Conservation (phyloP, 1,140 invertebrate species). For the Rhyzopertha dominica region DNA sequence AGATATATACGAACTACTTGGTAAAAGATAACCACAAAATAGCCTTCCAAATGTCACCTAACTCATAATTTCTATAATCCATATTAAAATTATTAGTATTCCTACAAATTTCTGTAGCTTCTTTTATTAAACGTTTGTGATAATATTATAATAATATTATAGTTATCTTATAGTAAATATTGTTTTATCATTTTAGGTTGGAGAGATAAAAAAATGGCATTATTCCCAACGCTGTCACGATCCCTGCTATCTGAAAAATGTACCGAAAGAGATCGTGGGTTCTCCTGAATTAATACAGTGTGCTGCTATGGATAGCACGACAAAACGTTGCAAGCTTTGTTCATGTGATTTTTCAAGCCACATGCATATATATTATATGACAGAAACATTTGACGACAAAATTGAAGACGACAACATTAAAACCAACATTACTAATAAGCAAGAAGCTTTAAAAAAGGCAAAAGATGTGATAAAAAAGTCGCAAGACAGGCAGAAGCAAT, state of each 20-base stretch:
- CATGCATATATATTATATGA: constrained; percentile 36
- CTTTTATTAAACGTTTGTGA: no score
- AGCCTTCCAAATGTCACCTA: no score
- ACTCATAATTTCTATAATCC: no score
- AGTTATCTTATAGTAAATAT: neutral
- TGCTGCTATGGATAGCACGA: constrained; percentile 26
- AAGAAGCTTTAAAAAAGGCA: constrained; percentile 17
- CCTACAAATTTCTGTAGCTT: no score
- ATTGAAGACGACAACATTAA: constrained; percentile 21
- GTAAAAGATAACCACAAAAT: no score
- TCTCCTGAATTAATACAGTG: constrained; percentile 29
- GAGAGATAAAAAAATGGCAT: constrained; percentile 29
- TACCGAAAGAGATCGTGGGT: constrained; percentile 34
- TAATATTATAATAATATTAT: no score
- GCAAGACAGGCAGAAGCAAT: constrained; percentile 14
- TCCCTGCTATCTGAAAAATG: constrained; percentile 33
- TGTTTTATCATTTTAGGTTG: constrained; percentile 29
- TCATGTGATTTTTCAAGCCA: constrained; percentile 26
- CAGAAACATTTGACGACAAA: constrained; percentile 20
- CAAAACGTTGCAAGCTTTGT: constrained; percentile 30
- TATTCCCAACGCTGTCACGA: constrained; percentile 38
- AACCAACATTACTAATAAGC: constrained; percentile 21
- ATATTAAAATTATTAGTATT: no score
- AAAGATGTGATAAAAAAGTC: constrained; percentile 20
- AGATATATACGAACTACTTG: no score